phyloP scores from a whole-genome alignment of 2,797 vertebrate species.

The Oceanodroma leucorhoa region DNA sequence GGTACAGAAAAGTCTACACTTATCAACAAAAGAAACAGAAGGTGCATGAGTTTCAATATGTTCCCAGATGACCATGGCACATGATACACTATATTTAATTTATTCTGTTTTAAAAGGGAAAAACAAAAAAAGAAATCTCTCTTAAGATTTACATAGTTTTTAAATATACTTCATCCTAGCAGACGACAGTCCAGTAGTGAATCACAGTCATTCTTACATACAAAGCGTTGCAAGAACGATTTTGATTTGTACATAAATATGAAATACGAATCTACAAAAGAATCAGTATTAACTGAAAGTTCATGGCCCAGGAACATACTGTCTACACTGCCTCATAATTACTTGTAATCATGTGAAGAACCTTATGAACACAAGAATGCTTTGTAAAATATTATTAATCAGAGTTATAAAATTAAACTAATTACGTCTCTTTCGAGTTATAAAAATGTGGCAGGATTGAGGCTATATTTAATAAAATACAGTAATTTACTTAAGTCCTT shows the following conservation, averaged over 20 bases:
- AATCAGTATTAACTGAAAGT: neutral
- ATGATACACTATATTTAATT: neutral
- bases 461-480: neutral
- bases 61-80: neutral
- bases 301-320: neutral
- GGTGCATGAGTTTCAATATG: neutral
- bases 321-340: neutral
- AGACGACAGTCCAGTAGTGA: neutral
- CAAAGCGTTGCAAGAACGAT: rapidly evolving
- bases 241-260: neutral
- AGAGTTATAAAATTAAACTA: neutral
- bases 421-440: neutral
- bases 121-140: neutral
- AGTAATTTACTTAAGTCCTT: neutral
- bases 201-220: neutral
- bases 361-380: neutral
- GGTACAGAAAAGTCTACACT: neutral
- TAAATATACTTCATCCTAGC: neutral
- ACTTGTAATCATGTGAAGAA: neutral
- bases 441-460: neutral
- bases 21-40: neutral
- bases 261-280: neutral
- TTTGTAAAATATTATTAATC: neutral
- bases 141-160: neutral
- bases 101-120: neutral